Conservation (phyloP, 2,797 vertebrate species). For the Denticeps clupeoides region DNA sequence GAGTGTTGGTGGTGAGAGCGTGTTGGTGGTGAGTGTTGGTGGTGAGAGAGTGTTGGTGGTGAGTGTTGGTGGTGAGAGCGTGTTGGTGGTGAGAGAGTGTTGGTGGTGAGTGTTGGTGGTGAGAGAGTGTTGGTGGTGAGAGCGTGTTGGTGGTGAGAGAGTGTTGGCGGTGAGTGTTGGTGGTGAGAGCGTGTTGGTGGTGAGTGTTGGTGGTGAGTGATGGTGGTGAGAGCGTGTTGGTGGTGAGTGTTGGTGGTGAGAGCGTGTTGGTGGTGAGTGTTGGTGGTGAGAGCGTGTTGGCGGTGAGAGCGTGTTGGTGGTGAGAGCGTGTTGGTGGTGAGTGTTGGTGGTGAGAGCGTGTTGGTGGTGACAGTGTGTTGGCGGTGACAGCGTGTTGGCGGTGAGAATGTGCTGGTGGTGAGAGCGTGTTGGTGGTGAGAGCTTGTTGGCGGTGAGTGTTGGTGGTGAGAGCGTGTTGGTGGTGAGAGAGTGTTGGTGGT, state of each 20-base stretch:
- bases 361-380: background rate
- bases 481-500: background rate
- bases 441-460: background rate
- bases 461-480: background rate
- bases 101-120: too few species aligned
- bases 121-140: background rate
- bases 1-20: background rate
- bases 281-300: background rate
- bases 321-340: background rate
- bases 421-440: background rate
- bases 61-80: background rate
- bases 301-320: background rate
- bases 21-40: background rate
- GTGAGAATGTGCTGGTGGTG: background rate
- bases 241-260: background rate
- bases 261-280: too few species aligned
- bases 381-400: background rate
- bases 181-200: background rate
- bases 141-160: background rate
- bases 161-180: background rate
- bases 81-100: background rate
- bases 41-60: too few species aligned
- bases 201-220: too few species aligned
- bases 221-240: background rate
- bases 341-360: background rate